Evolutionary conservation across 92 coral and sea anemone genomes (phyloP).

Genomic region (Zoanthus gigantus): DNA sequence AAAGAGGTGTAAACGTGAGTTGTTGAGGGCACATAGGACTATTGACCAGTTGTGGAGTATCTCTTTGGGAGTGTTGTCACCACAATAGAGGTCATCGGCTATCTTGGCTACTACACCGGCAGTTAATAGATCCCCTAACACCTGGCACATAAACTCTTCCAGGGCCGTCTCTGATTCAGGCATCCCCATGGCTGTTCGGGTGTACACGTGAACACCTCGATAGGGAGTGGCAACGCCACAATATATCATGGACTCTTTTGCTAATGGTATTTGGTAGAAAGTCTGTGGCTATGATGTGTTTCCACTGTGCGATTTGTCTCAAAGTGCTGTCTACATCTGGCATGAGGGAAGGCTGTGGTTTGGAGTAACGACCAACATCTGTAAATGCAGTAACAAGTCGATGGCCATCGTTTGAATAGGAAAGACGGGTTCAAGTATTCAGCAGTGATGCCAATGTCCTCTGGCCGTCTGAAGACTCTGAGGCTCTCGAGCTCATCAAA

Average conservation of each 20-base stretch:
- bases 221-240: too few species aligned
- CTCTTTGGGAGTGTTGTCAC: constrained; percentile 19
- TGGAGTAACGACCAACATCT: too few species aligned
- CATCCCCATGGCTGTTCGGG: constrained; percentile 68
- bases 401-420: constrained; percentile 50
- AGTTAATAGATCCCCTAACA: constrained; percentile 57
- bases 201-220: constrained; percentile 49
- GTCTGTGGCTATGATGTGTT: constrained; percentile 63
- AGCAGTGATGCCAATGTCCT: constrained; percentile 50
- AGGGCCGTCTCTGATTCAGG: constrained; percentile 72
- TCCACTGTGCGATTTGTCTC: constrained; percentile 68
- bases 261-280: constrained; percentile 65
- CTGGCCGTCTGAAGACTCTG: constrained; percentile 62
- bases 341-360: constrained; percentile 57
- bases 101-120: constrained; percentile 59
- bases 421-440: constrained; percentile 29
- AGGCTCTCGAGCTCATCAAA: constrained; percentile 58
- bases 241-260: constrained; percentile 10
- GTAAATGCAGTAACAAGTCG: constrained; percentile 29
- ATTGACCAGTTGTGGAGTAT: constrained; percentile 35
- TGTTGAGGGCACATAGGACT: constrained; percentile 47
- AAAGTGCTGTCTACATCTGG: constrained; percentile 50
- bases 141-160: constrained; percentile 65
- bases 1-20: constrained; percentile 23
- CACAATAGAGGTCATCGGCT: constrained; percentile 29